A percentile compares a stretch with the other conserved stretches of the same genome.
Evolutionary conservation across 92 coral and sea anemone species (phyloP).

Genomic region (Umimayanthus kanabou): DNA sequence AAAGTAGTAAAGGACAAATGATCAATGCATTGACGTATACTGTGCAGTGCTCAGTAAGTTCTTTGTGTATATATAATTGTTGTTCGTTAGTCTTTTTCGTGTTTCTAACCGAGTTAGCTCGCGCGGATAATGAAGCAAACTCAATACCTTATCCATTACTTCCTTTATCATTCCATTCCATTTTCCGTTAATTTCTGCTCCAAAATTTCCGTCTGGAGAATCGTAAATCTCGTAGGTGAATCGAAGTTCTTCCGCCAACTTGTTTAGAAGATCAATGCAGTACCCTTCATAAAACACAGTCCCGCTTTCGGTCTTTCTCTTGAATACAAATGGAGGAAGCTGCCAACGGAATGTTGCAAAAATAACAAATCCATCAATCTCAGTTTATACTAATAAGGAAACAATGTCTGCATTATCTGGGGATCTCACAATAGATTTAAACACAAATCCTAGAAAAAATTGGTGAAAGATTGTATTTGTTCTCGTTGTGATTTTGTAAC

Average conservation of each 20-base stretch:
- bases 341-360: background rate
- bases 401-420: too few relatives aligned
- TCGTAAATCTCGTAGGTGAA: constrained; percentile 71
- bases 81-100: background rate
- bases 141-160: constrained; percentile 53
- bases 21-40: too few relatives aligned
- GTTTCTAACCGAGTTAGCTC: background rate
- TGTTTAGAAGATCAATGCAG: constrained; percentile 73
- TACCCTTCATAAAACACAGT: constrained; percentile 58
- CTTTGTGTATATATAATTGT: background rate
- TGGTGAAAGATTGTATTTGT: too few relatives aligned
- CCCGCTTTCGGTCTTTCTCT: constrained; percentile 51
- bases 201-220: constrained; percentile 72
- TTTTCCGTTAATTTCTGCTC: constrained; percentile 65
- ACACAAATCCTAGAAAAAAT: too few relatives aligned
- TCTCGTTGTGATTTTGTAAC: too few relatives aligned
- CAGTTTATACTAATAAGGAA: background rate
- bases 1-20: too few relatives aligned
- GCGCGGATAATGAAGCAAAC: too few relatives aligned
- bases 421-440: too few relatives aligned
- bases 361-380: background rate
- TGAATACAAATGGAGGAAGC: constrained; percentile 62
- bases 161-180: constrained; percentile 84
- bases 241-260: constrained; percentile 59
- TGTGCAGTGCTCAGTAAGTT: too few relatives aligned